Evolutionary conservation across 2,888 invertebrate genomes (phyloP), one percentile per base, ranked within the genome.

Genomic region (Eristalis pertinax): DNA sequence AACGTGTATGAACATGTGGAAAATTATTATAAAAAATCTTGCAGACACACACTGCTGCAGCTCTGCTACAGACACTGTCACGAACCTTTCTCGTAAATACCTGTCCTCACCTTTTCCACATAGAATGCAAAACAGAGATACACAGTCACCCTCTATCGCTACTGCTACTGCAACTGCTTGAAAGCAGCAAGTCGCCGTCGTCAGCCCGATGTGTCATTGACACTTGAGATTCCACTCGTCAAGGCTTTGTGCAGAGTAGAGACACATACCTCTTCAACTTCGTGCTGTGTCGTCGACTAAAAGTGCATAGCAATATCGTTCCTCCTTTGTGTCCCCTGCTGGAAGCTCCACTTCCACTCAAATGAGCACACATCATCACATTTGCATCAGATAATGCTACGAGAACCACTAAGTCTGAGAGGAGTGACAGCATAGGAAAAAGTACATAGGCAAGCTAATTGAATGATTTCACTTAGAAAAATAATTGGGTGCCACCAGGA

Each of bases 331-430:
- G 38, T 43, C 64, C 60, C 68, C 64, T 64, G 60, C 67, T 70
- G 70, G 67, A 83, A 83, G 83, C 83, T 86, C 75, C 74, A 75
- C 83, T 83, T 86, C 70, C 82, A 83, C 74, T 83, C 65, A 77
- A 86, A 86, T 83, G 86, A 83, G 83, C 78, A 83, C 78, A 83
- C 83, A 86, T 86, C 86, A 83, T 86, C 86, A 86, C 74, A 86
- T 86, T 86, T 86, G 83, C 86, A 86, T 86, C 86, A 75, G 86
- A 86, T 83, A 83, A 86, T 75, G 68, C 82, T 67, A 78, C 24
- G 41, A 86, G 74, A 82, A 86, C 83, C 78, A 86, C 78, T 75
- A 78, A 74, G 83, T 70, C 83, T 86, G 60, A 58, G 19, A 78
- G n/a, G 70, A 78, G 74, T 86, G 78, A 77, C 77, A 74, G 67